A percentile compares a stretch with the other conserved stretches of the same genome.
Conservation (phyloP, 2,113 vertebrate genomes). For the Nipponia nippon region DNA sequence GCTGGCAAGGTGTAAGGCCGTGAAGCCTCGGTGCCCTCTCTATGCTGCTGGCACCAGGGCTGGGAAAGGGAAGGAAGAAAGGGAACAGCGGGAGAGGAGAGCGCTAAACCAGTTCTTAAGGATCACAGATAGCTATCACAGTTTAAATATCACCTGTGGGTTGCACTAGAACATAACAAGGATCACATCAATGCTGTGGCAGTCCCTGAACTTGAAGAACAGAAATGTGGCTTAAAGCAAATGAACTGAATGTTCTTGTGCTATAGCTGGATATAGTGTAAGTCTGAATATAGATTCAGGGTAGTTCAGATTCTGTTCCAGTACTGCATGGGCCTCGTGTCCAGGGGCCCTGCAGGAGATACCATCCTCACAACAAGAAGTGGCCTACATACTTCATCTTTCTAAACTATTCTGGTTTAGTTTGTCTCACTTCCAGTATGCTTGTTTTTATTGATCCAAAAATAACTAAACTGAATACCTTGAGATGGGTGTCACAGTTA, state of each 20-base stretch:
- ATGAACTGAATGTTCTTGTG: background rate
- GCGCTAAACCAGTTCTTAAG: background rate
- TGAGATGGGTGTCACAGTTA: background rate
- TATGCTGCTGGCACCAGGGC: background rate
- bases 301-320: background rate
- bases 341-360: background rate
- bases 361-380: rapidly evolving
- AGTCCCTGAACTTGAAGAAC: background rate
- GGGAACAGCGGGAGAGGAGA: background rate
- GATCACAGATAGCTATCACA: rapidly evolving
- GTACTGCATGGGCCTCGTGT: rapidly evolving
- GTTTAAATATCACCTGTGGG: background rate
- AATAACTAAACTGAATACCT: background rate
- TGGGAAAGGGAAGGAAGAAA: background rate
- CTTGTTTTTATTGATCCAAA: background rate
- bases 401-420: background rate
- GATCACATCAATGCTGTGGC: background rate
- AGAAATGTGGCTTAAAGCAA: background rate
- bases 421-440: background rate
- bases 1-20: rapidly evolving
- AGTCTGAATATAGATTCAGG: background rate
- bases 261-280: background rate
- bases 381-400: background rate
- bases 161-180: background rate
- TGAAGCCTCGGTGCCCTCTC: background rate